Evolutionary conservation across 2,888 invertebrate species (phyloP).

Genomic region (Lysandra bellargus): DNA sequence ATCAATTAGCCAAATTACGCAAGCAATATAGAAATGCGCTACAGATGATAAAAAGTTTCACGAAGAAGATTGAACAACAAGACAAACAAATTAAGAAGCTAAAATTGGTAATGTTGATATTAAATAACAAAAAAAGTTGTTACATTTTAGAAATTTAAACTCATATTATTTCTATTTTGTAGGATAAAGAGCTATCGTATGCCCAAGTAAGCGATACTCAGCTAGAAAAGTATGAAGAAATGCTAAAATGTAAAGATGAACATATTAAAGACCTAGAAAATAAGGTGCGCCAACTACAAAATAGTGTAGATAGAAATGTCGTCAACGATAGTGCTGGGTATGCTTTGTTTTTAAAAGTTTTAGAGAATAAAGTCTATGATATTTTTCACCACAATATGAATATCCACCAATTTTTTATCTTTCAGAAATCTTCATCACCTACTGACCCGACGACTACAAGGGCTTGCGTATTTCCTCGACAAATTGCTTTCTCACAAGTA

Average conservation of each 20-base stretch:
- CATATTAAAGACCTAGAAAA: slow-evolving; percentile 77
- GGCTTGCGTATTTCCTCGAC: slow-evolving; percentile 83
- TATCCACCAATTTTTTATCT: slow-evolving; percentile 38
- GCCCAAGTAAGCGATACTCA: slow-evolving; percentile 70
- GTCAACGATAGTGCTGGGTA: slow-evolving; percentile 61
- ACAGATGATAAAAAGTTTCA: slow-evolving; percentile 80
- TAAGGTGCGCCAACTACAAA: slow-evolving; percentile 67
- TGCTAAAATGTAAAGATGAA: slow-evolving; percentile 76
- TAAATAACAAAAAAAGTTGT: not conserved
- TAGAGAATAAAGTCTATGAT: not conserved
- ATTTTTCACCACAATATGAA: not conserved
- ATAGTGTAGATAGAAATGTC: slow-evolving; percentile 57
- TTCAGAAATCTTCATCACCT: slow-evolving; percentile 74
- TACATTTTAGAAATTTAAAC: not conserved
- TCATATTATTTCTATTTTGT: slow-evolving; percentile 25
- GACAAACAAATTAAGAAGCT: slow-evolving; percentile 74
- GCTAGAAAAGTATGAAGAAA: slow-evolving; percentile 71
- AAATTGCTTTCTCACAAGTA: slow-evolving; percentile 82
- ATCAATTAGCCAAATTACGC: slow-evolving; percentile 72
- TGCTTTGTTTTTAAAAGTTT: not conserved
- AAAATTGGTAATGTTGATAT: slow-evolving; percentile 57
- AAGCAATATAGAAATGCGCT: slow-evolving; percentile 78
- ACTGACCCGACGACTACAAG: slow-evolving; percentile 82
- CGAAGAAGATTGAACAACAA: slow-evolving; percentile 78
- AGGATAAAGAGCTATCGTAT: slow-evolving; percentile 69